Conservation (phyloP, 1,140 invertebrate genomes). For the Eumaeus atala region DNA sequence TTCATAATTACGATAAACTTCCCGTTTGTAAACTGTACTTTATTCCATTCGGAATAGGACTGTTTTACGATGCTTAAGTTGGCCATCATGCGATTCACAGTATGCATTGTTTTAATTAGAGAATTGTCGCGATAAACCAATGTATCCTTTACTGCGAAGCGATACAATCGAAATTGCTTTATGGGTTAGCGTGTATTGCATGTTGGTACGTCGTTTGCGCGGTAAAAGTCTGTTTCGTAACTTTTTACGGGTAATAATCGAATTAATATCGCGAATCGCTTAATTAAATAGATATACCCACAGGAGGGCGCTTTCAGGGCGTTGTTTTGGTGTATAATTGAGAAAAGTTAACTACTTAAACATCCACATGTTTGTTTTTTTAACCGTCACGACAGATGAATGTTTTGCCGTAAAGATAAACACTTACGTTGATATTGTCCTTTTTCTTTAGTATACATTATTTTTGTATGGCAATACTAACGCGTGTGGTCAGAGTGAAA, state of each 20-base stretch:
- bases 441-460: too few species aligned
- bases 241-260: constrained; percentile 66
- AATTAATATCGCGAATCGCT: constrained; percentile 66
- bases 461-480: too few species aligned
- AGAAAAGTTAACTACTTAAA: constrained; percentile 12
- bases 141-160: constrained; percentile 63
- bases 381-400: too few species aligned
- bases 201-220: constrained; percentile 51
- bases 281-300: constrained; percentile 66
- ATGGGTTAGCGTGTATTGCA: constrained; percentile 40
- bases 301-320: constrained; percentile 32
- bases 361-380: neutral
- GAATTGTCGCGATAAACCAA: constrained; percentile 54
- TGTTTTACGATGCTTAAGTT: constrained; percentile 12
- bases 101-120: constrained; percentile 57
- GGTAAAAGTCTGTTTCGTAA: constrained; percentile 55
- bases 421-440: too few species aligned
- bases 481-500: too few species aligned
- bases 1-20: constrained; percentile 29
- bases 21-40: constrained; percentile 14
- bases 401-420: too few species aligned
- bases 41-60: constrained; percentile 6
- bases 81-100: constrained; percentile 40
- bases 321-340: constrained; percentile 20
- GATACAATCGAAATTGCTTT: constrained; percentile 68